A percentile compares a stretch with the other conserved stretches of the same genome.
Conservation (phyloP, 2,113 vertebrate species). For the Mormoops blainvillei region DNA sequence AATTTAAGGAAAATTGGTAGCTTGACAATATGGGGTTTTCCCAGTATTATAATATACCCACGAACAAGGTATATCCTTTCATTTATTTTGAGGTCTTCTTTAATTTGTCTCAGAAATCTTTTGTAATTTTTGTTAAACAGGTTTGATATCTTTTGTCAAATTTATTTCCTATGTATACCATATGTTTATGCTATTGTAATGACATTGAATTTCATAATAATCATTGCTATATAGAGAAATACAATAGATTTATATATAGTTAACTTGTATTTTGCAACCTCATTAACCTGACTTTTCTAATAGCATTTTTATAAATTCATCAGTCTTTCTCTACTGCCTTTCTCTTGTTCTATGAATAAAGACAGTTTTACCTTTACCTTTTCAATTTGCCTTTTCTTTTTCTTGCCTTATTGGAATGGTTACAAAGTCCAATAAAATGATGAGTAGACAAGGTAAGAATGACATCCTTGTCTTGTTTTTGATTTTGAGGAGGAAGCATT, state of each 20-base stretch:
- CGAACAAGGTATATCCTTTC: background rate
- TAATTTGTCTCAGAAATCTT: background rate
- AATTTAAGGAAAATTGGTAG: background rate
- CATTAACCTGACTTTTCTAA: background rate
- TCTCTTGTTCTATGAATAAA: background rate
- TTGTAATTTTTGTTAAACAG: background rate
- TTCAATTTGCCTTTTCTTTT: background rate
- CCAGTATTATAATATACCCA: no score
- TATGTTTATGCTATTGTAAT: background rate
- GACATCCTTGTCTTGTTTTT: background rate
- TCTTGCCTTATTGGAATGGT: background rate
- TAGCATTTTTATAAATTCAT: background rate
- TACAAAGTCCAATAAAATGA: background rate
- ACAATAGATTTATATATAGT: background rate
- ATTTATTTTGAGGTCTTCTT: background rate
- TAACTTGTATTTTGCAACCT: background rate
- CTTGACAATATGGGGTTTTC: background rate
- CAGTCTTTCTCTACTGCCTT: background rate
- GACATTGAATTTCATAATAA: background rate
- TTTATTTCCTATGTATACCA: background rate
- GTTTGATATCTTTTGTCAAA: background rate
- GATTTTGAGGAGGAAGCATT: background rate
- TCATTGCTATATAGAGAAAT: background rate
- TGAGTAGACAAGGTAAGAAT: background rate
- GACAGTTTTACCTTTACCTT: background rate